Base-by-base conservation (phyloP, 2,888 invertebrate genomes). In the Trichopoda pennipes region DNA sequence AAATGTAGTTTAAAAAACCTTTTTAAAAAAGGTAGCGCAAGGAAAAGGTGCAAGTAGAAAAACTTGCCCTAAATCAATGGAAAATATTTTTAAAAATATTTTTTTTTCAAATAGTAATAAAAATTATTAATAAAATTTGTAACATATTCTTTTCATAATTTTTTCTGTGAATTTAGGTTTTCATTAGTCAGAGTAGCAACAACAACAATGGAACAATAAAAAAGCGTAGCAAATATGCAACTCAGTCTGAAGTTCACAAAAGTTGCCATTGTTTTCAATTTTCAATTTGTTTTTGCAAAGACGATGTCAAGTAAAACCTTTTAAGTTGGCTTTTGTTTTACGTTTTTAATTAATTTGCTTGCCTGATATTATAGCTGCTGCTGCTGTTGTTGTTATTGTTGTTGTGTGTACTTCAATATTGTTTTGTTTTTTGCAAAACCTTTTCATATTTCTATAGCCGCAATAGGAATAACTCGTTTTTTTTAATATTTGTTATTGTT, bases 341-440 rank as follows among this genome's bases (percentile, higher is more conserved):
- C 60, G 14, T 63, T 82, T 82, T 82, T 82, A 82, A 82, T 82
- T 82, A 82, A 82, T 82, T 82, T 82, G 82, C 75, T 66, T 51
- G 79, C 56, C 55, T 70, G 44, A 74, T 79, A 74, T 55, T 23
- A 7, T 35, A 66, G 44, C 35, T 64, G 44, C 53, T 53, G 28
- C 44, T 38, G 56, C 49, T 49, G 17, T 61, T 23, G 16, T 56
- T 56, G 44, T n/a, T 44, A 56, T 63, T 77, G 55, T 32, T 70
- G 17, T 28, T 28, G 23, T 3, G 7, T 28, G 3, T 28, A 28
- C 28, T 28, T 28, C 6, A 28, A 8, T 19, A 56, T 63, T 77
- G 55, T 32, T 70, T 28, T 79, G 47, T 61, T 66, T 44, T 72
- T 68, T 49, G 55, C 58, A 47, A 76, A 79, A 66, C 79, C 72